Base-by-base conservation (phyloP, 2,113 vertebrate genomes). In the Clarias magur region DNA sequence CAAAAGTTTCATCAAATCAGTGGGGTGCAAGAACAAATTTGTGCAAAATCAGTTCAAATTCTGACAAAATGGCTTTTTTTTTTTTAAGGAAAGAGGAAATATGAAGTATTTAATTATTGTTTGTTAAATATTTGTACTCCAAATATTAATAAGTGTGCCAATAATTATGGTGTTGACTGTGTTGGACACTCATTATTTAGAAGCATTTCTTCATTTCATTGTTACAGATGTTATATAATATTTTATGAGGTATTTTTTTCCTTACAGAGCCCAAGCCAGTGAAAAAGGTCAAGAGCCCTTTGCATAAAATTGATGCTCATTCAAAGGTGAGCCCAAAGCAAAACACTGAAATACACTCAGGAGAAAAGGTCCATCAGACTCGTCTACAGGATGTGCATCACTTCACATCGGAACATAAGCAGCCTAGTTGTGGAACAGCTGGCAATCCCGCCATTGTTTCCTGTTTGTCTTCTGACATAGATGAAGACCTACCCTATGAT, bases 341-440 rank as follows among this genome's bases (percentile, higher is more conserved):
- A 57, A 81, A 11, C 60, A 86, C 10, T 62, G 84, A 86, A 59
- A 38, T 68, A 30, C 63, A 67, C 60, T 78, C 80, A 60, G 80
- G 70, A 81, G 68, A 86, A 65, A 84, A 56, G 72, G 27, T 68
- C 12, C 83, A 72, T 13, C 62, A 54, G 82, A 90, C 78, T 8
- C 54, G 81, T n/a, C 11, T 78, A 27, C 84, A 87, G 23, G 87
- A 85, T 21, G 60, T 85, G 42, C 63, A 82, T 53, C n/a, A 79
- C 12, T 88, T 78, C 4, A 80, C 88, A 11, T 93, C 91, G 3
- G 88, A 78, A 72, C 94, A 91, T 80, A 95, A 95, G 87, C 94
- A 91, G 63, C 92, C 92, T 21, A 94, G 72, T 5, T 89, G 92
- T 5, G 94, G 94, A 0, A 53, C 89, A 80, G 63, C 89, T 62